A percentile compares a stretch with the other conserved stretches of the same genome.
Evolutionary conservation across 2,797 vertebrate species (phyloP).

Genomic region (Crenuchus spilurus): DNA sequence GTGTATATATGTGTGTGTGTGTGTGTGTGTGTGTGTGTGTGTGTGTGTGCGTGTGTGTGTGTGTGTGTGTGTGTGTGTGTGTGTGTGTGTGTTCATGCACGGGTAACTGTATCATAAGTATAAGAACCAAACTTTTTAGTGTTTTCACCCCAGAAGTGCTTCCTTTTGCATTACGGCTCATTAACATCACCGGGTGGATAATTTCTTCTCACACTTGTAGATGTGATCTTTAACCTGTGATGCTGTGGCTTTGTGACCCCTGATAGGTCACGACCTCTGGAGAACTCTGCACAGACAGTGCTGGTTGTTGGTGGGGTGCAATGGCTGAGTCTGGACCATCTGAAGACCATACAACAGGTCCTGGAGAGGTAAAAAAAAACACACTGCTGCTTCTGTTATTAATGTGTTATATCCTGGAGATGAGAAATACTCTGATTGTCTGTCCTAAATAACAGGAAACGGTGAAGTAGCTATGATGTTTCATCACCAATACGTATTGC

Average conservation of each 20-base stretch:
- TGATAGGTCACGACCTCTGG: conserved; percentile 87
- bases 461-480: too few species aligned
- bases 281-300: conserved; percentile 85
- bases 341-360: conserved; percentile 86
- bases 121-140: too few species aligned
- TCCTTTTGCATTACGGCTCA: background rate
- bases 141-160: too few species aligned
- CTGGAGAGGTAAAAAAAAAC: conserved; percentile 82
- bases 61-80: too few species aligned
- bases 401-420: too few species aligned
- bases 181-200: background rate
- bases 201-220: background rate
- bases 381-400: too few species aligned
- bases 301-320: conserved; percentile 95
- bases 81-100: conserved; percentile 12
- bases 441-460: too few species aligned
- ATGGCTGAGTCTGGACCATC: conserved; percentile 90
- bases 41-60: background rate
- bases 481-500: too few species aligned
- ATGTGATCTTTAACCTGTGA: conserved; percentile 39
- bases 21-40: background rate
- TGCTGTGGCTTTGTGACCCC: background rate
- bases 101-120: too few species aligned
- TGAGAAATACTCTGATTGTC: too few species aligned
- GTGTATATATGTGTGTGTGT: background rate